Percentiles rank a stretch among this genome's conserved stretches.
phyloP scores from a whole-genome alignment of 2,888 invertebrate species.

The Gisinianus flammeolus region DNA sequence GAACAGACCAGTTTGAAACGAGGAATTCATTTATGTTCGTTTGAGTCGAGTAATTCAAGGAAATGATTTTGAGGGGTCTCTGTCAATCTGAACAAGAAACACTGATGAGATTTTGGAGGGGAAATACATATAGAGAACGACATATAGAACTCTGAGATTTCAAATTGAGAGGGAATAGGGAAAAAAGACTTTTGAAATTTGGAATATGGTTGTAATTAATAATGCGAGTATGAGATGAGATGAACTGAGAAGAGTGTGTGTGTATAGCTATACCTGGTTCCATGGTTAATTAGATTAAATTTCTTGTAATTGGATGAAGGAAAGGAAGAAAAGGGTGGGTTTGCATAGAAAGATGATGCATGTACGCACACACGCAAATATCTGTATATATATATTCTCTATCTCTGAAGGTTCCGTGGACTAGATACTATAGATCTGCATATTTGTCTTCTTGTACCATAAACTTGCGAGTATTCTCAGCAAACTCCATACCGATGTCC shows the following conservation, averaged over 20 bases:
- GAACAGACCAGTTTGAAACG: background rate
- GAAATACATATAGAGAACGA: too few relatives aligned
- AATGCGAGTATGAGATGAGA: background rate
- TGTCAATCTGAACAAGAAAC: too few relatives aligned
- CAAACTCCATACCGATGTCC: too few relatives aligned
- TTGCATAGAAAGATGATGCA: background rate
- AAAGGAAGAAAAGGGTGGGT: background rate
- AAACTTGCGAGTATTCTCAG: too few relatives aligned
- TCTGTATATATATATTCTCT: background rate
- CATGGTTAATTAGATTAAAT: constrained; percentile 23
- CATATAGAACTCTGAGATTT: too few relatives aligned
- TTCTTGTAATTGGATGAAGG: background rate
- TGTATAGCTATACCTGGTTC: too few relatives aligned
- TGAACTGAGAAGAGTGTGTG: too few relatives aligned
- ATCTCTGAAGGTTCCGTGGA: background rate
- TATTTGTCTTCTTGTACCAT: background rate
- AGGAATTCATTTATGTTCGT: too few relatives aligned
- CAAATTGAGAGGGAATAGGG: background rate
- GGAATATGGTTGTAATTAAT: background rate
- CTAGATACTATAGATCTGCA: background rate
- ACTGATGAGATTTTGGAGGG: too few relatives aligned
- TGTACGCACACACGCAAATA: background rate
- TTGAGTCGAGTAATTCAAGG: too few relatives aligned
- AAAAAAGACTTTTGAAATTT: background rate
- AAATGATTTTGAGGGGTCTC: too few relatives aligned